Base-by-base conservation (phyloP, 2,888 invertebrate genomes). In the Hetaerina titia region DNA sequence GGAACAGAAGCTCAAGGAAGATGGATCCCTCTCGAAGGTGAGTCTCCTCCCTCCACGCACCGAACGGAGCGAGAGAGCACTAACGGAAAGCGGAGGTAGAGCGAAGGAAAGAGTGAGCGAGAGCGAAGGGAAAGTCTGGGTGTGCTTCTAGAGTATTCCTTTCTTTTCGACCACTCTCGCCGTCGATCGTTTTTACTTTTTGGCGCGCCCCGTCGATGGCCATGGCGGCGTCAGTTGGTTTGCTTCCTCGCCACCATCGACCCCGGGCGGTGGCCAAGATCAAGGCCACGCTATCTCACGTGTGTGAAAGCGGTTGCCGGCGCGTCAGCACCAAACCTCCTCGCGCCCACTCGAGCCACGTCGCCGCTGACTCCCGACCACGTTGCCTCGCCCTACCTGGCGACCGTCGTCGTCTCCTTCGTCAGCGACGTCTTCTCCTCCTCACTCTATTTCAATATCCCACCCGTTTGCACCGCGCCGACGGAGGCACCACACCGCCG, bases 1-100 rank as follows among this genome's bases (percentile, higher is more conserved):
- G 92, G 92, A 92, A 56, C 92, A 92, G 92, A 64, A 69, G n/a
- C 64, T 92, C 69, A 92, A 56, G 56, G 92, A 92, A 45, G 92
- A 92, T 31, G n/a, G 56, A 19, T 22, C 64, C 56, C 56, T 92
- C 11, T 92, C 92, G 31, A 64, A 60, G 92, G 92, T 92, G 92
- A 92, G 92, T 92, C 81, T 81, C 81, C 9, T 81, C 11, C 31
- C 25, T 15, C 31, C 0, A 13, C 81, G 31, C n/a, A 13, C 6
- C 11, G 81, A 31, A 31, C 31, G 81, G n/a, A 31, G n/a, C 81
- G 81, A n/a, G n/a, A 69, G 69, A 69, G n/a, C 45, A 4, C 45
- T 45, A 45, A 45, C 45, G 89, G 57, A 22, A 25, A 90, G 8
- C 25, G 90, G 58, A 25, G 90, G 60, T 57, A 90, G 58, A 90